phyloP scores from a whole-genome alignment of 2,888 invertebrate genomes.

The Teleogryllus oceanicus region DNA sequence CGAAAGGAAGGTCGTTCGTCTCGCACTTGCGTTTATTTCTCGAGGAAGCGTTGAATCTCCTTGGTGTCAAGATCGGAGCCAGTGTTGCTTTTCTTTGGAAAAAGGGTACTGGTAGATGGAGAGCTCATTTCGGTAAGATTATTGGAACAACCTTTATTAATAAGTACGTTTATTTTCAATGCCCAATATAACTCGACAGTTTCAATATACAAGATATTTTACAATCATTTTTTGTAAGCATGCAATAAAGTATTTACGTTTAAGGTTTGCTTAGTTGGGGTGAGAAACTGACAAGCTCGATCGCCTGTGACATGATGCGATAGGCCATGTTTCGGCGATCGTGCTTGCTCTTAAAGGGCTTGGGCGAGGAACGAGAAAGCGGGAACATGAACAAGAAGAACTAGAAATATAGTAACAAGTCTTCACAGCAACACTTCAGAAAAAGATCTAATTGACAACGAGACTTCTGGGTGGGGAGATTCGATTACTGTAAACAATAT shows the following conservation, averaged over 20 bases:
- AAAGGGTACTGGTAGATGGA: no score
- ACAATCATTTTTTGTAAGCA: not conserved
- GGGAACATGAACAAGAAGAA: not conserved
- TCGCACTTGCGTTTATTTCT: no score
- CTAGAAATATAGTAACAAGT: not conserved
- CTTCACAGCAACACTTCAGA: not conserved
- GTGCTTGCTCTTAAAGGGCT: not conserved
- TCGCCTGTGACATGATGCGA: no score
- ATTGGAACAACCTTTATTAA: not conserved
- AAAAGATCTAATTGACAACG: not conserved
- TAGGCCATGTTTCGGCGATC: not conserved
- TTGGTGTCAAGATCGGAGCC: no score
- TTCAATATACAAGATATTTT: slow-evolving; percentile 18
- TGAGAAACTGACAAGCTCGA: not conserved
- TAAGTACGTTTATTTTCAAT: slow-evolving; percentile 22
- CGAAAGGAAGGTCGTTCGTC: no score
- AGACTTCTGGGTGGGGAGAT: not conserved
- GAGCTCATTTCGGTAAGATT: no score
- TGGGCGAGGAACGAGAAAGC: slow-evolving; percentile 5
- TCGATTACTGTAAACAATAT: not conserved
- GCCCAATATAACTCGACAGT: slow-evolving; percentile 5
- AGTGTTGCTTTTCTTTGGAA: no score
- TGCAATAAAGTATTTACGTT: slow-evolving; percentile 18
- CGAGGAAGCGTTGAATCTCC: no score
- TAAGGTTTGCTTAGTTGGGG: not conserved